phyloP scores from a whole-genome alignment of 2,113 vertebrate species.

The Columba livia region DNA sequence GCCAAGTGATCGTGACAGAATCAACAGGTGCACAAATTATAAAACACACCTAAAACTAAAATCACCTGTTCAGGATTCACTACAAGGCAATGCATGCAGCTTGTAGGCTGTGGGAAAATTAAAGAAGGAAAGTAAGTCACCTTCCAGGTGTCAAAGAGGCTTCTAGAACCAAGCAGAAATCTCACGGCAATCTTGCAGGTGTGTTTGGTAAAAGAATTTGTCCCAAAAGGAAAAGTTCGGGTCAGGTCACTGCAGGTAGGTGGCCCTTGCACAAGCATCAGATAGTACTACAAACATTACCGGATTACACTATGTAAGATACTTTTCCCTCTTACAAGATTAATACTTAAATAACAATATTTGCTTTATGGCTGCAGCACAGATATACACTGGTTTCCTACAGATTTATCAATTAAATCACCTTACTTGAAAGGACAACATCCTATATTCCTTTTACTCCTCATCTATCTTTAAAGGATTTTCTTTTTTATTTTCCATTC shows the following conservation, averaged over 20 bases:
- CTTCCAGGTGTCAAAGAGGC: not conserved
- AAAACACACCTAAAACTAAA: not conserved
- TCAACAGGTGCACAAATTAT: not conserved
- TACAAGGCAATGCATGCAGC: not conserved
- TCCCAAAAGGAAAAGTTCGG: not conserved
- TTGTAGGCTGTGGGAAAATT: not conserved
- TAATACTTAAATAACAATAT: not conserved
- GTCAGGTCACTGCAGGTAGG: not conserved
- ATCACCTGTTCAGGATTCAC: not conserved
- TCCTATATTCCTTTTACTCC: not conserved
- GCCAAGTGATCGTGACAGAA: not conserved
- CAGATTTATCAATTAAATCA: not conserved
- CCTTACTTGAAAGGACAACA: not conserved
- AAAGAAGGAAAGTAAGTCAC: not conserved
- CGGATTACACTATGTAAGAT: fast-evolving
- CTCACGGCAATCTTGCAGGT: not conserved
- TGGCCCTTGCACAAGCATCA: not conserved
- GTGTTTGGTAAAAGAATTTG: not conserved
- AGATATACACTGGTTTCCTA: not conserved
- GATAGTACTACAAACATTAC: not conserved
- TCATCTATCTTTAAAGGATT: not conserved
- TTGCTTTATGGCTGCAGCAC: not conserved
- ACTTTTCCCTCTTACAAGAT: not conserved
- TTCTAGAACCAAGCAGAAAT: not conserved
- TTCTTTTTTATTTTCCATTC: not conserved